These are phyloP conservation scores for Chrysina gloriosa DNA, from an alignment of 2,888 invertebrate genomes.

Conservation along the genomic window DNA sequence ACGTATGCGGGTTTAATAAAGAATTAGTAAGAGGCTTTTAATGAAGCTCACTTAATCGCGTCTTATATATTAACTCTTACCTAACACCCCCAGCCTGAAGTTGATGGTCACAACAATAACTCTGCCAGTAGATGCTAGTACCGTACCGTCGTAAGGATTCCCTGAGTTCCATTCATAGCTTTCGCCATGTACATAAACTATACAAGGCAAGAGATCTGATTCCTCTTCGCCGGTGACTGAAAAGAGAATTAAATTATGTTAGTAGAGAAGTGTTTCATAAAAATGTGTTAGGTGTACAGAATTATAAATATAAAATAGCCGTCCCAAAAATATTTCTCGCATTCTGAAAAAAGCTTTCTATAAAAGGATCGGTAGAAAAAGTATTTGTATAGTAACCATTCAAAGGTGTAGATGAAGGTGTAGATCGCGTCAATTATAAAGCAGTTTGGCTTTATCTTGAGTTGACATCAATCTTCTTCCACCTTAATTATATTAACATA, in stretches of 20 bases:
- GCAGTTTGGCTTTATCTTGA: too few species aligned
- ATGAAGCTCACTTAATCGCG: not conserved
- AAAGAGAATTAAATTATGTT: conserved; percentile 52
- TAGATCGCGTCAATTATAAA: too few species aligned
- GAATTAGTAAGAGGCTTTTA: too few species aligned
- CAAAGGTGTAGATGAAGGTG: too few species aligned
- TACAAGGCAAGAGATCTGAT: conserved; percentile 75
- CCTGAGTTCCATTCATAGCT: conserved; percentile 98
- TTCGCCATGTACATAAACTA: conserved; percentile 94
- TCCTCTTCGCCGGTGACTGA: conserved; percentile 69
- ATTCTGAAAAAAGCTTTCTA: too few species aligned
- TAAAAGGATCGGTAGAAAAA: too few species aligned
- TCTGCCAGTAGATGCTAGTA: conserved; percentile 91
- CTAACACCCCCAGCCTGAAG: conserved; percentile 89
- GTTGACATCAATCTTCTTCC: too few species aligned
- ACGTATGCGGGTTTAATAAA: too few species aligned
- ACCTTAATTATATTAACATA: too few species aligned
- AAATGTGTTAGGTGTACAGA: not conserved
- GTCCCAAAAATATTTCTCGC: too few species aligned
- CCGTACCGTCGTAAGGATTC: conserved; percentile 96
- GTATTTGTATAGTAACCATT: too few species aligned
- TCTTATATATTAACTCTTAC: conserved; percentile 66
- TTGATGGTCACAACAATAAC: conserved; percentile 92
- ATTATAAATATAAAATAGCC: too few species aligned
- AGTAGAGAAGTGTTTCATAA: conserved; percentile 5